These are phyloP conservation scores for Rhamphomyia laevipes DNA, from an alignment of 2,888 invertebrate species.

Conservation along the genomic window DNA sequence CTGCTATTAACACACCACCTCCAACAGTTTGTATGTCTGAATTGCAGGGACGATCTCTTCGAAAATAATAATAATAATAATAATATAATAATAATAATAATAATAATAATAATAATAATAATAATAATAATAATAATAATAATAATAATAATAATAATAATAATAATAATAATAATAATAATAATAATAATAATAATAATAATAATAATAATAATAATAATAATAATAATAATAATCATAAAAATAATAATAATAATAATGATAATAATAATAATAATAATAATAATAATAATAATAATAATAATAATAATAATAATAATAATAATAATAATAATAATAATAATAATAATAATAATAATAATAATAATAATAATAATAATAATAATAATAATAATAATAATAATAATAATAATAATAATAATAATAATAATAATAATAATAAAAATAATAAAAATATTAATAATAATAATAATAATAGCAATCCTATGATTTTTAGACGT, in stretches of 20 bases:
- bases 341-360: constrained; percentile 1
- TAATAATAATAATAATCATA: too few species aligned
- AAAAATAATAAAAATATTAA: neutral
- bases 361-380: constrained; percentile 1
- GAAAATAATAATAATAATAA: too few species aligned
- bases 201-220: neutral
- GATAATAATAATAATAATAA: neutral
- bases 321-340: constrained; percentile 1
- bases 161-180: too few species aligned
- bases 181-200: too few species aligned
- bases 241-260: constrained; percentile 1
- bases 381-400: neutral
- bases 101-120: too few species aligned
- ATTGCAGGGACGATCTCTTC: too few species aligned
- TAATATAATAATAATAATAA: too few species aligned
- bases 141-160: too few species aligned
- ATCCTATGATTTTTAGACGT: too few species aligned
- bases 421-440: constrained; percentile 1
- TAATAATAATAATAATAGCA: neutral
- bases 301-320: constrained; percentile 1
- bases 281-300: constrained; percentile 1
- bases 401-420: constrained; percentile 1
- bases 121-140: too few species aligned
- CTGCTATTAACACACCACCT: too few species aligned
- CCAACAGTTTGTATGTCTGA: too few species aligned